Conservation (phyloP, 2,797 vertebrate species). For the Cichlasoma orientale region DNA sequence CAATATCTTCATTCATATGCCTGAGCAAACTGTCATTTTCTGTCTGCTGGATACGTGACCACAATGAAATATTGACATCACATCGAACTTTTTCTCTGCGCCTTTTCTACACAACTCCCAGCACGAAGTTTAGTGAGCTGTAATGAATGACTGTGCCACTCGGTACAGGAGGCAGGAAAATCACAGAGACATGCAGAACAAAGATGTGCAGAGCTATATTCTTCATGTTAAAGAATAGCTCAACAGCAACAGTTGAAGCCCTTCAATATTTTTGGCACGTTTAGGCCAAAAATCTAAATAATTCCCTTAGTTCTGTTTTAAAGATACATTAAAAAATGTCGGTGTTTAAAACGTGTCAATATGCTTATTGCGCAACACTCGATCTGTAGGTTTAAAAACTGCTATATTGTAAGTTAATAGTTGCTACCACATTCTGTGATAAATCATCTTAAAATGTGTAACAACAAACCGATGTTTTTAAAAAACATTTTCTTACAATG, state of each 20-base stretch:
- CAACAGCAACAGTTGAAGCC: not conserved
- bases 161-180: not conserved
- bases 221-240: not conserved
- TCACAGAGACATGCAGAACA: not conserved
- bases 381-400: not conserved
- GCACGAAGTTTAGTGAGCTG: constrained; percentile 10
- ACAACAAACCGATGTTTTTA: not conserved
- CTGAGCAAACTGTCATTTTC: constrained; percentile 35
- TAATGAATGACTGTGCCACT: not conserved
- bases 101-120: not conserved
- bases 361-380: not conserved
- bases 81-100: not conserved
- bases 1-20: constrained; percentile 36
- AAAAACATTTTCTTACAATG: too few relatives aligned
- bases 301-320: not conserved
- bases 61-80: constrained; percentile 32
- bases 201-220: not conserved
- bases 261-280: not conserved
- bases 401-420: not conserved
- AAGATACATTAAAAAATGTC: not conserved
- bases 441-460: not conserved
- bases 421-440: not conserved
- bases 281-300: not conserved
- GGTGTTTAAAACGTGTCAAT: too few relatives aligned
- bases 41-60: constrained; percentile 29